Evolutionary conservation across 1,140 invertebrate species (phyloP).

Genomic region (Carposina sasakii): DNA sequence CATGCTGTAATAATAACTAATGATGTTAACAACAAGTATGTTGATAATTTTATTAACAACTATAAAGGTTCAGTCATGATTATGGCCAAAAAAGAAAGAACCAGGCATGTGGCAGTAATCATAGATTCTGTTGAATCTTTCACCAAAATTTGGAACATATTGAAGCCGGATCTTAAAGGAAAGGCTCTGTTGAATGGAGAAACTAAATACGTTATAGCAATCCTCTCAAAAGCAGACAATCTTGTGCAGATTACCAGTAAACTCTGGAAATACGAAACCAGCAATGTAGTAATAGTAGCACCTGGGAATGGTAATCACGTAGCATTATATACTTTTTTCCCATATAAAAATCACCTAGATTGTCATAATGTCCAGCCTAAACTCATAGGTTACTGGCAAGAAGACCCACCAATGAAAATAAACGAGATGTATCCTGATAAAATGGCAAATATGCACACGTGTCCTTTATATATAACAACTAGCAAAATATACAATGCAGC

Average conservation of each 20-base stretch:
- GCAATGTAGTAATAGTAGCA: slow-evolving; percentile 36
- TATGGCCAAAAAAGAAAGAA: slow-evolving; percentile 28
- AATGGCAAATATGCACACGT: slow-evolving; percentile 45
- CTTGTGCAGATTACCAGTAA: slow-evolving; percentile 35
- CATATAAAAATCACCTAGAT: slow-evolving; percentile 36
- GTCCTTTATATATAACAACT: slow-evolving; percentile 50
- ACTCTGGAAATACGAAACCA: slow-evolving; percentile 43
- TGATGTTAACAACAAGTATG: background rate
- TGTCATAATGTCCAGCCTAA: slow-evolving; percentile 39
- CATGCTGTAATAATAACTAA: background rate
- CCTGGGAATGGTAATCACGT: slow-evolving; percentile 28
- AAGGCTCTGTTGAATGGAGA: slow-evolving; percentile 37
- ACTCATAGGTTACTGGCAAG: slow-evolving; percentile 35
- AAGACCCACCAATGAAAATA: slow-evolving; percentile 8
- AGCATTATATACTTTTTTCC: slow-evolving; percentile 43
- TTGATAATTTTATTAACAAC: background rate
- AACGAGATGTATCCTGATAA: slow-evolving; percentile 40
- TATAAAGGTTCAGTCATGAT: slow-evolving; percentile 29
- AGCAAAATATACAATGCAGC: slow-evolving; percentile 44
- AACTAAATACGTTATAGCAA: slow-evolving; percentile 39
- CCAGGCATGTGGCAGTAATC: slow-evolving; percentile 40
- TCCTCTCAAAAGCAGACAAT: slow-evolving; percentile 31
- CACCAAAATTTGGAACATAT: slow-evolving; percentile 27
- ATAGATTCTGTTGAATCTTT: slow-evolving; percentile 42
- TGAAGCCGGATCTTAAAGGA: slow-evolving; percentile 48